Base-by-base conservation (phyloP, 2,113 vertebrate genomes). In the Polyodon spathula region DNA sequence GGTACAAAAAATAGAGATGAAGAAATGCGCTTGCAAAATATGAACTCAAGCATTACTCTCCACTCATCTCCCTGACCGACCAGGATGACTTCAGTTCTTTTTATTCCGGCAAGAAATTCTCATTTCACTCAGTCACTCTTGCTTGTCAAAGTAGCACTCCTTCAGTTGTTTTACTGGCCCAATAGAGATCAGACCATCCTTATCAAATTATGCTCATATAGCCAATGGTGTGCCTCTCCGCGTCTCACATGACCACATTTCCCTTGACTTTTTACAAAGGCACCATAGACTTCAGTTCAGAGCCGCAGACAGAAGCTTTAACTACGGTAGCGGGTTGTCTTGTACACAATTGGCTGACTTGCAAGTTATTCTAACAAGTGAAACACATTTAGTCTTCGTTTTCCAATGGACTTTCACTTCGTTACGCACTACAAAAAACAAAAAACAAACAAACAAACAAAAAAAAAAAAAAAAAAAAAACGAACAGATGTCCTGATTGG, bases 211-310 rank as follows among this genome's bases (percentile, higher is more conserved):
- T 74, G 73, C 73, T 66, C 71, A 43, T 51, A 62, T 81, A 81
- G 76, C 93, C 93, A 97, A 95, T 95, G 60, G 85, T 76, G 69
- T 56, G 27, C 70, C 77, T 50, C 73, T 58, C 56, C 77, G 56
- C 56, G 59, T 73, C 80, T 88, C 93, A 94, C 92, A 78, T 96
- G 92, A 94, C 70, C 82, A 65, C 76, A 17, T 79, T 79, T 81
- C 84, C 76, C 84, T 77, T 77, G 80, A 73, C 84, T 88, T 82
- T 65, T 87, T 85, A 78, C 85, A 81, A 74, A 82, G 78, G 80
- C 80, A 78, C 78, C 73, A 77, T 81, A 79, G 70, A 82, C 81
- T 84, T 84, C 85, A 82, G 84, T 89, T 88, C 81, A 86, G 82
- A 89, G 85, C 85, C 81, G 83, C 84, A 80, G 85, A 81, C 81